Percentiles rank a stretch among this genome's conserved stretches.
Evolutionary conservation across 1,140 invertebrate species (phyloP).

Genomic region (Venturia canescens): DNA sequence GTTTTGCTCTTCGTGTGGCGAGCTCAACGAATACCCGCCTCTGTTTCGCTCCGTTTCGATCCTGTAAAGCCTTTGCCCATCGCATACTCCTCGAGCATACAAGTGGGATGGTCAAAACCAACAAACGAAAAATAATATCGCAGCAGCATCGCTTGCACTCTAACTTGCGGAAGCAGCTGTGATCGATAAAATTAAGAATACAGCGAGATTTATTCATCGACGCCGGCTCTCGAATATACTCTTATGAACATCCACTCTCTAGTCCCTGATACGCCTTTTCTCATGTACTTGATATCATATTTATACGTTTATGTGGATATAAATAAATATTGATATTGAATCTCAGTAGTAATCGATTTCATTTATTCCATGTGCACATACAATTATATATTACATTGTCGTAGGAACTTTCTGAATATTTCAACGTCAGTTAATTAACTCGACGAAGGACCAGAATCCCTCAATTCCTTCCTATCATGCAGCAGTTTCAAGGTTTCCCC

Average conservation of each 20-base stretch:
- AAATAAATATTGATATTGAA: too few species aligned
- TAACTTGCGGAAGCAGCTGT: slow-evolving; percentile 4
- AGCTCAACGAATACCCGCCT: slow-evolving; percentile 26
- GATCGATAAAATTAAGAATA: slow-evolving; percentile 24
- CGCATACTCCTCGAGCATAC: not conserved
- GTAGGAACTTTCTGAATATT: too few species aligned
- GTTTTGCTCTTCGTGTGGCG: slow-evolving; percentile 20
- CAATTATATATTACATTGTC: too few species aligned
- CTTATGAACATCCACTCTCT: not conserved
- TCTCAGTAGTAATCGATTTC: too few species aligned
- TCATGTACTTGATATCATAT: too few species aligned
- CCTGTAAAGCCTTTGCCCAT: slow-evolving; percentile 3
- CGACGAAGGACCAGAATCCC: too few species aligned
- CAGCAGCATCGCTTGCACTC: not conserved
- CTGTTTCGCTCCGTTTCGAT: slow-evolving; percentile 70
- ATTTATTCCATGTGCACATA: too few species aligned
- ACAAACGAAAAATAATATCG: slow-evolving; percentile 12
- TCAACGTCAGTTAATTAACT: too few species aligned
- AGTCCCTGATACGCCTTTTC: too few species aligned
- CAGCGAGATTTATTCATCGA: slow-evolving; percentile 23
- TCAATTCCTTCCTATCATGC: too few species aligned
- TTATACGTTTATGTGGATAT: too few species aligned
- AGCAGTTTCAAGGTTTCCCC: too few species aligned
- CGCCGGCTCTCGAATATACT: not conserved
- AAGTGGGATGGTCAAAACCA: slow-evolving; percentile 16